These are phyloP conservation scores for Cephus sareptanus DNA, from an alignment of 2,888 invertebrate genomes.

Conservation along the genomic window DNA sequence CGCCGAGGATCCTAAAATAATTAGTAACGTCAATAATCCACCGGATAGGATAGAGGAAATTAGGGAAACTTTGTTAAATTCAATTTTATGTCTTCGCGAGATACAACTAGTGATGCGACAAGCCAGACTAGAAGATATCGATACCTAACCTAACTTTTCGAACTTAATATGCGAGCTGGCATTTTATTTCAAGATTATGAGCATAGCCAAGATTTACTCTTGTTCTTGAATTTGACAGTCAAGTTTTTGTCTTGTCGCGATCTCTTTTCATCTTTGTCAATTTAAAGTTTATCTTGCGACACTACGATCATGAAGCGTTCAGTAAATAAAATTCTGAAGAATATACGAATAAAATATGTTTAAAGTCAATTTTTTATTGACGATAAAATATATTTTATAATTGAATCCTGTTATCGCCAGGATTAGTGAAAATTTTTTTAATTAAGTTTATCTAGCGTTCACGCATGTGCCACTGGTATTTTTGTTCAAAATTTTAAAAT, in stretches of 20 bases:
- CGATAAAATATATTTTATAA: neutral
- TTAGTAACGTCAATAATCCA: neutral
- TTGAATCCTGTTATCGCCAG: neutral
- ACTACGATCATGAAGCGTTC: neutral
- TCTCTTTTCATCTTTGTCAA: constrained; percentile 3
- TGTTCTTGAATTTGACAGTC: constrained; percentile 10
- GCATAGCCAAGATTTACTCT: constrained; percentile 4
- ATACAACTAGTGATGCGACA: neutral
- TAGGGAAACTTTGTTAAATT: neutral
- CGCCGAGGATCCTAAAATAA: neutral
- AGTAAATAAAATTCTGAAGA: too few relatives aligned
- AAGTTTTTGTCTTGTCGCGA: constrained; percentile 10
- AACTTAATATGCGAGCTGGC: neutral
- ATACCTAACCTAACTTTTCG: constrained; percentile 1
- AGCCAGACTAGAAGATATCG: constrained; percentile 4
- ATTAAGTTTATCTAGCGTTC: neutral
- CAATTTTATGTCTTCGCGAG: neutral
- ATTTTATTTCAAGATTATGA: neutral
- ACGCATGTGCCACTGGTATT: neutral
- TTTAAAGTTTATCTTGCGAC: neutral
- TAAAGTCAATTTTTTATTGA: too few relatives aligned
- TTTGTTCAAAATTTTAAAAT: neutral
- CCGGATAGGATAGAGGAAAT: neutral
- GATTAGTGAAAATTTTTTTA: neutral
- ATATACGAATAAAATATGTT: too few relatives aligned